Conservation (phyloP, 2,797 vertebrate species). For the Hippoglossus hippoglossus region DNA sequence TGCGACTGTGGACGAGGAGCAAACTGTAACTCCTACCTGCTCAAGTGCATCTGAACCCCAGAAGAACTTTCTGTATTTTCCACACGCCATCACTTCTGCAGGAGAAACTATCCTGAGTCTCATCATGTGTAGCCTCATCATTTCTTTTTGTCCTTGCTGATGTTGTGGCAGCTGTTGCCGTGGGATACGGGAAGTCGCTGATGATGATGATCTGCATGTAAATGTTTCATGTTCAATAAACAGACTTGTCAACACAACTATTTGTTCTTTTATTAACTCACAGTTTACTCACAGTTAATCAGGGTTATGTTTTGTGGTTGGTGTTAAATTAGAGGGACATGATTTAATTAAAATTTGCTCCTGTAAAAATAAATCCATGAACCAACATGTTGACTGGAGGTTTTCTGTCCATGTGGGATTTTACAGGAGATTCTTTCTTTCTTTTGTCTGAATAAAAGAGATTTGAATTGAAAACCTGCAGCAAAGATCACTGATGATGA, state of each 20-base stretch:
- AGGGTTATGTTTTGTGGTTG: too few relatives aligned
- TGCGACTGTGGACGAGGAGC: conserved; percentile 84
- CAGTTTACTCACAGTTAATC: too few relatives aligned
- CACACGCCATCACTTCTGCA: background rate
- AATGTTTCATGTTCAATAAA: conserved; percentile 63
- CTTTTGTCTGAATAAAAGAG: too few relatives aligned
- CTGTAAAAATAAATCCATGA: too few relatives aligned
- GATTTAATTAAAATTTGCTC: too few relatives aligned
- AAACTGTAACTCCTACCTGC: conserved; percentile 87
- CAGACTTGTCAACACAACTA: conserved; percentile 7
- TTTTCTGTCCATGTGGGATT: too few relatives aligned
- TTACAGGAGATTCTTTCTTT: too few relatives aligned
- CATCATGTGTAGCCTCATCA: background rate
- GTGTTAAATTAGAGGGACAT: too few relatives aligned
- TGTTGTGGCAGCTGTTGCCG: conserved; percentile 1
- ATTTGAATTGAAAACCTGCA: too few relatives aligned
- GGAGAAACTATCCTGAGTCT: background rate
- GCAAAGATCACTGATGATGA: too few relatives aligned
- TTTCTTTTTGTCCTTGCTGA: background rate
- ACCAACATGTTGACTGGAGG: too few relatives aligned
- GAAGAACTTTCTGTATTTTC: background rate
- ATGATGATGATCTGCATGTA: conserved; percentile 35
- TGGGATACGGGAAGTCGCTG: background rate
- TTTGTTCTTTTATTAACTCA: background rate
- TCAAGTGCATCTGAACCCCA: conserved; percentile 83